Conservation (phyloP, 2,888 invertebrate genomes). For the Pterostichus niger region DNA sequence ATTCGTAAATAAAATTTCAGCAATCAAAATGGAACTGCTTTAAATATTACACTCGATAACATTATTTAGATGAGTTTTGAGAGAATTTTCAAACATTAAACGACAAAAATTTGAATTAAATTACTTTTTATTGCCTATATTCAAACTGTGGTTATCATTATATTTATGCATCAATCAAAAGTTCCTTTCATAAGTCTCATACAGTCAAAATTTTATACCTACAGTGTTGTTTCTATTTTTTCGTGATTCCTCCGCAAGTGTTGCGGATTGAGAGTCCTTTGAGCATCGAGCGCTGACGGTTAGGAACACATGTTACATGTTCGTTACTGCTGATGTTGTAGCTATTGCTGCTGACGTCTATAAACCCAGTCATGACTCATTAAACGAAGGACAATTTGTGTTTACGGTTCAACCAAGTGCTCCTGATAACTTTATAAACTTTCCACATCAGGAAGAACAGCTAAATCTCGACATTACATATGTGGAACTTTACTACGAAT, state of each 20-base stretch:
- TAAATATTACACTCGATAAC: no score
- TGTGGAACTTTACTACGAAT: not conserved
- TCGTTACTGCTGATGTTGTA: conserved; percentile 5
- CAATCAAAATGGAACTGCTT: no score
- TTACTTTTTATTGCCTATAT: not conserved
- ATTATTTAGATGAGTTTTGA: no score
- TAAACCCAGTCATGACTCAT: conserved; percentile 50
- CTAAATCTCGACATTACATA: conserved; percentile 20
- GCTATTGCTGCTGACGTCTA: conserved; percentile 33
- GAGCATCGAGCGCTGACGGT: not conserved
- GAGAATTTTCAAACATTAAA: no score
- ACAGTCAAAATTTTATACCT: not conserved
- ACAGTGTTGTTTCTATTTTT: not conserved
- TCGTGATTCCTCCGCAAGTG: not conserved
- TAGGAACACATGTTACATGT: conserved; percentile 35
- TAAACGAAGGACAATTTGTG: conserved; percentile 45
- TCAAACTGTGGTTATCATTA: not conserved
- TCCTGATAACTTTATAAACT: conserved; percentile 52
- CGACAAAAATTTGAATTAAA: not conserved
- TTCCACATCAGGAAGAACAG: conserved; percentile 32
- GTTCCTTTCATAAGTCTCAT: not conserved
- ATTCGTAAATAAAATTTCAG: no score
- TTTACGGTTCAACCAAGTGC: conserved; percentile 45
- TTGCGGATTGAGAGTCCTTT: not conserved
- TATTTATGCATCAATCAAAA: not conserved